phyloP scores from a whole-genome alignment of 2,888 invertebrate genomes.

The Cremastinae sp. region DNA sequence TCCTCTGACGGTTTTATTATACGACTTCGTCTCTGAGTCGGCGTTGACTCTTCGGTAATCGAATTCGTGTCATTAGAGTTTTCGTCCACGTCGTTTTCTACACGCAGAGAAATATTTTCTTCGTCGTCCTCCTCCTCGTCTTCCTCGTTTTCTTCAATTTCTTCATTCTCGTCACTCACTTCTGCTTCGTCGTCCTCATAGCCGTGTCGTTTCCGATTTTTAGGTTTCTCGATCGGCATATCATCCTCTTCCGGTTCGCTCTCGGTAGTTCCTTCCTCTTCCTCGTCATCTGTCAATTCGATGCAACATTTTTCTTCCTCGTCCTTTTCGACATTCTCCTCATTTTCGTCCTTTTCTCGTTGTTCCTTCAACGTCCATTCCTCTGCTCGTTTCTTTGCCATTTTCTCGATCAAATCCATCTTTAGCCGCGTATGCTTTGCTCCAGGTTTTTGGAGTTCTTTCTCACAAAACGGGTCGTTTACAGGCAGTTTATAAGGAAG shows the following conservation, averaged over 20 bases:
- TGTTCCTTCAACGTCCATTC: slow-evolving; percentile 80
- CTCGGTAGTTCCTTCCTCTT: slow-evolving; percentile 71
- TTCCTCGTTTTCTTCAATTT: slow-evolving; percentile 70
- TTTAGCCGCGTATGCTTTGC: slow-evolving; percentile 86
- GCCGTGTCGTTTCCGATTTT: slow-evolving; percentile 69
- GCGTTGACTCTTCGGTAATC: slow-evolving; percentile 61
- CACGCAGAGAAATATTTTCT: slow-evolving; percentile 68
- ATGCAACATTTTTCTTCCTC: slow-evolving; percentile 69
- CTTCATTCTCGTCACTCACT: slow-evolving; percentile 80
- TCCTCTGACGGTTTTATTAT: slow-evolving; percentile 71
- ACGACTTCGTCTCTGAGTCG: slow-evolving; percentile 67
- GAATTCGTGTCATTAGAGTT: slow-evolving; percentile 47
- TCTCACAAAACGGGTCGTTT: slow-evolving; percentile 56
- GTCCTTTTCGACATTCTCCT: slow-evolving; percentile 75
- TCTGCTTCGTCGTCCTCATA: slow-evolving; percentile 82
- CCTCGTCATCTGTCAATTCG: slow-evolving; percentile 67
- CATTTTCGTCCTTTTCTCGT: slow-evolving; percentile 68
- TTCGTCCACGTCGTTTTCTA: slow-evolving; percentile 12
- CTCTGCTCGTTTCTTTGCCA: slow-evolving; percentile 85
- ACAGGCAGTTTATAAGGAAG: slow-evolving; percentile 64
- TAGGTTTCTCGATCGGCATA: slow-evolving; percentile 68
- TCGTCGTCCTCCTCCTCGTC: slow-evolving; percentile 80
- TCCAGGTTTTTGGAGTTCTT: slow-evolving; percentile 84
- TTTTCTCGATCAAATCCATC: slow-evolving; percentile 86
- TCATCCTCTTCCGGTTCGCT: slow-evolving; percentile 78